phyloP scores from a whole-genome alignment of 2,888 invertebrate genomes.

The Seira sanloemensis region DNA sequence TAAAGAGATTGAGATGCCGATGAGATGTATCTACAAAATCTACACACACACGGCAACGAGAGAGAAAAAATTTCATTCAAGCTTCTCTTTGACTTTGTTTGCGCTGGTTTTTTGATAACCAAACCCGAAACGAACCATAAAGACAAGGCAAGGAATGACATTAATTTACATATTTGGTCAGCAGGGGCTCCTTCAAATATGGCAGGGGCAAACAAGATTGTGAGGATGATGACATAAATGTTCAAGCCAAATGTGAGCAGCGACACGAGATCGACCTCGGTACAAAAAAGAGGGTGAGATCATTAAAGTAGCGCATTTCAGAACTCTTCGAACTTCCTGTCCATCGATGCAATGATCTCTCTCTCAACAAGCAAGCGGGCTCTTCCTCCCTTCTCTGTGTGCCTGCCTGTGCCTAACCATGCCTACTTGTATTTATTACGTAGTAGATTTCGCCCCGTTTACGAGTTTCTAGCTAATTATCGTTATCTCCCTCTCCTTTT shows the following conservation, averaged over 20 bases:
- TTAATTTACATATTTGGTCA: not conserved
- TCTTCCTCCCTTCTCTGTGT: no score
- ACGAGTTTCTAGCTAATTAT: conserved; percentile 45
- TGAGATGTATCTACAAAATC: no score
- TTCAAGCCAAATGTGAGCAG: not conserved
- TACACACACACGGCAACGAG: no score
- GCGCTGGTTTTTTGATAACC: no score
- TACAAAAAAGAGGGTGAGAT: not conserved
- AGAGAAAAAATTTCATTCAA: no score
- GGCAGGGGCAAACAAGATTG: not conserved
- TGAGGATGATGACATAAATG: not conserved
- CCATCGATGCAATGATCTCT: not conserved
- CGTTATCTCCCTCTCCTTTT: conserved; percentile 36
- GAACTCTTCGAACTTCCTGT: not conserved
- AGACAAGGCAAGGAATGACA: not conserved
- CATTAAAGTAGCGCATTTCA: not conserved
- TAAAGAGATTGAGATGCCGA: not conserved
- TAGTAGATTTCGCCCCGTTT: conserved; percentile 12
- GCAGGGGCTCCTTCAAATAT: no score
- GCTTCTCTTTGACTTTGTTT: no score
- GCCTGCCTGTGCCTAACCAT: no score
- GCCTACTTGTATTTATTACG: not conserved
- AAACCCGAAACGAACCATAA: not conserved
- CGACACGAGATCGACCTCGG: not conserved
- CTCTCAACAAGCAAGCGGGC: no score